A percentile compares a stretch with the other conserved stretches of the same genome.
These are phyloP conservation scores for Drosophila asahinai DNA, from an alignment of 1,140 invertebrate genomes.

Conservation along the genomic window DNA sequence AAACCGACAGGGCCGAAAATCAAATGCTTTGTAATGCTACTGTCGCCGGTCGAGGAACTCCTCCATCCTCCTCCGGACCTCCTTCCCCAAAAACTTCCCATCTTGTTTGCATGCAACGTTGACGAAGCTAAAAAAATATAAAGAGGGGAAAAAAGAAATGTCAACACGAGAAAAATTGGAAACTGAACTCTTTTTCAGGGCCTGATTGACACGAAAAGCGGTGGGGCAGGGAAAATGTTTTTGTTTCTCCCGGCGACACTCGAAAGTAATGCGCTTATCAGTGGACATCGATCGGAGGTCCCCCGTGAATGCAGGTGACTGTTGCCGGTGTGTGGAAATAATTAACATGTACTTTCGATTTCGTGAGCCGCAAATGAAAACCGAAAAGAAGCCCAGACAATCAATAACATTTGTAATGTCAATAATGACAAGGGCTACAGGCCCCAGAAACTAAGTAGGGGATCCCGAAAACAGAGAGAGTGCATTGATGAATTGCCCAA, in stretches of 20 bases:
- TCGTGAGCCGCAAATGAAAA: slow-evolving; percentile 48
- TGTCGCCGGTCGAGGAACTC: slow-evolving; percentile 56
- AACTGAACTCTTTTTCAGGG: slow-evolving; percentile 42
- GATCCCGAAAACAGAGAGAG: slow-evolving; percentile 55
- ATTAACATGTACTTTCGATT: slow-evolving; percentile 82
- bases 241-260: slow-evolving; percentile 55
- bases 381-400: slow-evolving; percentile 56
- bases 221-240: slow-evolving; percentile 43
- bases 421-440: slow-evolving; percentile 72
- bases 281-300: slow-evolving; percentile 67
- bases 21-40: slow-evolving; percentile 75
- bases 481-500: slow-evolving; percentile 69
- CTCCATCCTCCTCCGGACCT: background rate
- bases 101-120: slow-evolving; percentile 74
- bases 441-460: slow-evolving; percentile 1
- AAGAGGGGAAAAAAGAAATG: slow-evolving; percentile 52
- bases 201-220: slow-evolving; percentile 70
- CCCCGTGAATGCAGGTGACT: slow-evolving; percentile 75
- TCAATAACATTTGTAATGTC: slow-evolving; percentile 82
- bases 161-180: slow-evolving; percentile 53
- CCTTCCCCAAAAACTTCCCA: slow-evolving; percentile 3
- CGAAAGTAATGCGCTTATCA: slow-evolving; percentile 77
- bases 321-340: slow-evolving; percentile 77
- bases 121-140: slow-evolving; percentile 49
- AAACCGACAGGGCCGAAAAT: slow-evolving; percentile 44